These are phyloP conservation scores for Cetonia aurata DNA, from an alignment of 2,888 invertebrate species.

Conservation along the genomic window DNA sequence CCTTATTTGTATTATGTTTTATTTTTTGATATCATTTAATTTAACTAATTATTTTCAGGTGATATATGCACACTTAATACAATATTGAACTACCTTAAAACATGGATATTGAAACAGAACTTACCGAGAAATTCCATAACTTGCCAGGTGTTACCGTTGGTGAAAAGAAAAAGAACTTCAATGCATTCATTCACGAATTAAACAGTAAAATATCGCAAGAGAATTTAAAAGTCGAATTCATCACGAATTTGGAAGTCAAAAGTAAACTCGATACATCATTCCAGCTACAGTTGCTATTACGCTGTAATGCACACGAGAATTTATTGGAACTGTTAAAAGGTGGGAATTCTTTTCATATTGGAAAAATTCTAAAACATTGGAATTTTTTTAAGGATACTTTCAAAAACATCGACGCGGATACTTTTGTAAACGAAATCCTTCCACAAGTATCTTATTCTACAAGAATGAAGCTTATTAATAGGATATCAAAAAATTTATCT, in stretches of 20 bases:
- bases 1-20: too few relatives aligned
- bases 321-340: conserved; percentile 45
- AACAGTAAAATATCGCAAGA: conserved; percentile 10
- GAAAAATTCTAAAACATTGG: conserved; percentile 47
- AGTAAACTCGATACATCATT: conserved; percentile 26
- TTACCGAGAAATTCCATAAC: conserved; percentile 7
- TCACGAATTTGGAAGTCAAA: neutral
- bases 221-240: neutral
- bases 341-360: conserved; percentile 41
- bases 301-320: conserved; percentile 40
- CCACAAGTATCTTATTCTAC: conserved; percentile 41
- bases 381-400: conserved; percentile 43
- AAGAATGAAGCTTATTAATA: conserved; percentile 45
- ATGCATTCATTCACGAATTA: conserved; percentile 7
- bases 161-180: conserved; percentile 28
- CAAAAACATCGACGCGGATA: conserved; percentile 27
- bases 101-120: conserved; percentile 13
- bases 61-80: too few relatives aligned
- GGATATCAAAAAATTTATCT: conserved; percentile 38
- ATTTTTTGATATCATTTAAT: too few relatives aligned
- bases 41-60: too few relatives aligned
- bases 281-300: conserved; percentile 44
- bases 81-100: neutral
- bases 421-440: conserved; percentile 42
- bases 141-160: neutral